Conservation (phyloP, 2,888 invertebrate genomes). For the Pandemis cinnamomeana region DNA sequence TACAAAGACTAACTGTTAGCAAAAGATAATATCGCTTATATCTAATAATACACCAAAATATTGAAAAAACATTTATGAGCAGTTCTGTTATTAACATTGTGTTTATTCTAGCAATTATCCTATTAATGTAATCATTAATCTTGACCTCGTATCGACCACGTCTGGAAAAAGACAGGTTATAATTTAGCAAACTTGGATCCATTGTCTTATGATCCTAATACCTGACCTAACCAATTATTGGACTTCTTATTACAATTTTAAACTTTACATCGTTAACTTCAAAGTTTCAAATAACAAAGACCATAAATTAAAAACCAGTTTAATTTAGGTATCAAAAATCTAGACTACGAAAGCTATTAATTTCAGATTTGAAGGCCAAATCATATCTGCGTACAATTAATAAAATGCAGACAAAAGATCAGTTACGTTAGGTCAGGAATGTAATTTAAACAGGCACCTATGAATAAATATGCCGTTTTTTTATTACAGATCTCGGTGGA, state of each 20-base stretch:
- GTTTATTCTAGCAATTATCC: constrained; percentile 28
- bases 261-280: neutral
- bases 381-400: constrained; percentile 67
- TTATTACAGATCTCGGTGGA: constrained; percentile 23
- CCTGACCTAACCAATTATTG: constrained; percentile 46
- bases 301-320: constrained; percentile 35
- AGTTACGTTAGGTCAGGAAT: constrained; percentile 66
- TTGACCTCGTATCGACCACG: constrained; percentile 77
- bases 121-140: constrained; percentile 47
- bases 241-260: constrained; percentile 47
- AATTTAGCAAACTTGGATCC: constrained; percentile 69
- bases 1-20: neutral
- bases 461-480: constrained; percentile 31
- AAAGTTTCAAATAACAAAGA: neutral
- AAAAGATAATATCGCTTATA: neutral
- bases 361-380: constrained; percentile 70
- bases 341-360: constrained; percentile 81
- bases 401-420: constrained; percentile 70
- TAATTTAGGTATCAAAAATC: constrained; percentile 71
- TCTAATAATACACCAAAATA: neutral
- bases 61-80: neutral
- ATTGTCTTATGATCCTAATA: constrained; percentile 46
- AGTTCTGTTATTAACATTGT: neutral
- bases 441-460: neutral
- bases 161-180: constrained; percentile 80